Evolutionary conservation across 2,888 invertebrate genomes (phyloP), one percentile per base, ranked within the genome.

Genomic region (Epiblema foenella): DNA sequence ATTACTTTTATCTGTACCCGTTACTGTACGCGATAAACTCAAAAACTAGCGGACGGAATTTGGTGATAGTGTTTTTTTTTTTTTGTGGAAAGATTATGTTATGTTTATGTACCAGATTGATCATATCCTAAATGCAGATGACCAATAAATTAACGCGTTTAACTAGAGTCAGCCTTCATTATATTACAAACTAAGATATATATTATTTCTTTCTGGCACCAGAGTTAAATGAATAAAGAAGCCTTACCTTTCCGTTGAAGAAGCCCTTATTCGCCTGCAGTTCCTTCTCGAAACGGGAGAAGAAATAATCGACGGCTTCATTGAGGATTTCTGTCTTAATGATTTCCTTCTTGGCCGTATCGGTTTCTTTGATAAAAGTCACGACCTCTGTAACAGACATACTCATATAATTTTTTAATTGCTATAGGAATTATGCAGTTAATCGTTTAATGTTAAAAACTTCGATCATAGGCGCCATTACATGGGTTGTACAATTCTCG

Each of bases 261-360:
- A 79, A 83, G 64, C 91, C 91, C 20, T 87, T 86, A 70, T 87
- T 86, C 2, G 83, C 80, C 42, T 84, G 81, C 18, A 91, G 77
- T 24, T 87, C 82, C 67, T 87, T 87, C 74, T 91, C 90, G 73
- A 91, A 88, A 74, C 89, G 85, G 8, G 87, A 82, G 73, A 88
- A 89, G 77, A 78, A 90, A 75, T 75, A 89, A 11, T 87, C 87
- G 0, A 90, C 73, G 0, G 74, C 72, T 77, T 89, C 87, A 1
- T 83, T 79, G 0, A 87, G 39, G 7, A 90, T 62, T 62, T 85
- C 80, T 59, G 86, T 84, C 73, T 81, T 88, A 0, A 83, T 11
- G 4, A 74, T 77, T 52, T 81, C 79, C 64, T 85, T 88, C 74
- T 80, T 84, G 8, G 74, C 77, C 0, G 81, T 73, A 58, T 88